Conservation (phyloP, 2,113 vertebrate genomes). For the Trogon surrucura region DNA sequence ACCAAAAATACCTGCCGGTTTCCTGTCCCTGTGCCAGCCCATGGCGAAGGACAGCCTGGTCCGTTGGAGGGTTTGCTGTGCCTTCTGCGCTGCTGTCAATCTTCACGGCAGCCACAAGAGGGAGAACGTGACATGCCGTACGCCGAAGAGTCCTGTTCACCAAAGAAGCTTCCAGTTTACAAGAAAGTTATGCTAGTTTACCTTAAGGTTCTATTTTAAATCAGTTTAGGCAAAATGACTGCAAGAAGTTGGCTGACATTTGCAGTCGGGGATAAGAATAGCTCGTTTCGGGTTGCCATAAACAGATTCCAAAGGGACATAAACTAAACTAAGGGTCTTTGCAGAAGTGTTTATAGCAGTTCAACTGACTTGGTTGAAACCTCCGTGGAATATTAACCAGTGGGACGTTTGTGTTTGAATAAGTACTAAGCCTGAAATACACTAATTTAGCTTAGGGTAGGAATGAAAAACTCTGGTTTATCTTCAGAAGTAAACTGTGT, state of each 20-base stretch:
- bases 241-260: constrained; percentile 41
- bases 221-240: not conserved
- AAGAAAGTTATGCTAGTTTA: not conserved
- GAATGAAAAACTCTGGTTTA: not conserved
- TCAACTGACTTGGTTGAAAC: not conserved
- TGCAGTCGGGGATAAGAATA: not conserved
- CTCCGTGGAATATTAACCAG: not conserved
- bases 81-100: not conserved
- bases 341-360: constrained; percentile 3
- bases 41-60: not conserved
- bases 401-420: constrained; percentile 27
- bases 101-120: constrained; percentile 6
- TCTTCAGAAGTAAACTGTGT: constrained; percentile 14
- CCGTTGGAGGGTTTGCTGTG: not conserved
- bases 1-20: not conserved
- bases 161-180: not conserved
- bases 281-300: constrained; percentile 32
- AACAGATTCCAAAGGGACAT: constrained; percentile 38
- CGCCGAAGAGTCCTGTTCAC: not conserved
- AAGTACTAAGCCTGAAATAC: constrained; percentile 1
- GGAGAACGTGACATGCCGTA: constrained; percentile 7
- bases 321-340: constrained; percentile 4
- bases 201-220: not conserved
- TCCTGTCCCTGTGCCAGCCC: not conserved
- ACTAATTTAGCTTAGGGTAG: not conserved